phyloP scores from a whole-genome alignment of 2,888 invertebrate genomes.

The Heliconius charithonia region DNA sequence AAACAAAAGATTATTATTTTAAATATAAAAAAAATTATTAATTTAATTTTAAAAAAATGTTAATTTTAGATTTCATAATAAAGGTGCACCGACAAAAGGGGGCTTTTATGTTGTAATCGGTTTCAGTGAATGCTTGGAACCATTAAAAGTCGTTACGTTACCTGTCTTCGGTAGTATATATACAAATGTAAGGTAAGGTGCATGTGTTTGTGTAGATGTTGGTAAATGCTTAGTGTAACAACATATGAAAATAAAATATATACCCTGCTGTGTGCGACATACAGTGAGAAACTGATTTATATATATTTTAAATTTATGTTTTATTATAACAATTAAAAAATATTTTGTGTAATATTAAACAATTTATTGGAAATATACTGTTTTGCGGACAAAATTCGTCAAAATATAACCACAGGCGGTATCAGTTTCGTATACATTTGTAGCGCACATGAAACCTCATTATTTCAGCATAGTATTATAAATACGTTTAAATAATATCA shows the following conservation, averaged over 20 bases:
- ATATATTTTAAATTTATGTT: too few relatives aligned
- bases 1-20: constrained; percentile 26
- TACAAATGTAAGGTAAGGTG: background rate
- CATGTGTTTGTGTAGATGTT: background rate
- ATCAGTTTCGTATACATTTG: background rate
- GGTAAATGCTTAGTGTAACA: too few relatives aligned
- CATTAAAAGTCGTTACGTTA: background rate
- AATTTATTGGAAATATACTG: too few relatives aligned
- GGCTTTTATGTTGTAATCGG: constrained; percentile 34
- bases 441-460: background rate
- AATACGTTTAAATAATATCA: background rate
- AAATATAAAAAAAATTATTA: too few relatives aligned
- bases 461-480: background rate
- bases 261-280: too few relatives aligned
- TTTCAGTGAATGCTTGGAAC: constrained; percentile 12
- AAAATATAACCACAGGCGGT: background rate
- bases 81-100: constrained; percentile 26
- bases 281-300: too few relatives aligned
- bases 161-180: background rate
- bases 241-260: too few relatives aligned
- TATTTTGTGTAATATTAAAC: too few relatives aligned
- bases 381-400: background rate
- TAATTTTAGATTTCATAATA: constrained; percentile 26
- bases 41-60: constrained; percentile 29
- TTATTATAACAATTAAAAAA: too few relatives aligned